Evolutionary conservation across 23 tunicate species (phyloP).

Genomic region (Oikopleura vanhoeffeni): DNA sequence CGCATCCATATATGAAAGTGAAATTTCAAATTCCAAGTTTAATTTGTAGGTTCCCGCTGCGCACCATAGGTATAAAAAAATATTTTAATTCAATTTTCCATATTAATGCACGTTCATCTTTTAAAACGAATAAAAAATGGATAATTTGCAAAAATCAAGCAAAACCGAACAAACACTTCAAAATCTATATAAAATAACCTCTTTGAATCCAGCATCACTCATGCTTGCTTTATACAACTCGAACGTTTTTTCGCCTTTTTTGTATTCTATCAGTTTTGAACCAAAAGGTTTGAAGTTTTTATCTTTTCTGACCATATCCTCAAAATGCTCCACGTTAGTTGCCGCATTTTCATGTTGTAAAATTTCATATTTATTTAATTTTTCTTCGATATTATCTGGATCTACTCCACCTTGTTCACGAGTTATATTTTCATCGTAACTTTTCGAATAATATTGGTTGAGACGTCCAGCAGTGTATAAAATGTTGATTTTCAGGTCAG

Average conservation of each 20-base stretch:
- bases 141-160: no score
- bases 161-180: no score
- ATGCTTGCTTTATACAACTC: neutral
- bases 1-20: no score
- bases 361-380: neutral
- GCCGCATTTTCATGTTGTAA: slow-evolving; percentile 8
- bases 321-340: slow-evolving; percentile 43
- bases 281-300: slow-evolving; percentile 40
- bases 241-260: slow-evolving; percentile 19
- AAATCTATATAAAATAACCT: slow-evolving; percentile 24
- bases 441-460: slow-evolving; percentile 20
- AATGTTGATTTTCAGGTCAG: slow-evolving; percentile 24
- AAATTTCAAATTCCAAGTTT: no score
- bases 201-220: slow-evolving; percentile 20
- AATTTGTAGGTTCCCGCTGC: no score
- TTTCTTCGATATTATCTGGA: slow-evolving; percentile 13
- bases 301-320: slow-evolving; percentile 22
- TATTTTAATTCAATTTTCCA: no score
- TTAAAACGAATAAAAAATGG: no score
- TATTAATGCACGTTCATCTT: no score
- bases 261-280: slow-evolving; percentile 22
- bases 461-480: slow-evolving; percentile 38
- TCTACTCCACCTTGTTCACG: slow-evolving; percentile 32
- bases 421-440: slow-evolving; percentile 28
- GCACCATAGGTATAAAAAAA: no score